Base-by-base conservation (phyloP, 2,113 vertebrate genomes). In the Progne subis region DNA sequence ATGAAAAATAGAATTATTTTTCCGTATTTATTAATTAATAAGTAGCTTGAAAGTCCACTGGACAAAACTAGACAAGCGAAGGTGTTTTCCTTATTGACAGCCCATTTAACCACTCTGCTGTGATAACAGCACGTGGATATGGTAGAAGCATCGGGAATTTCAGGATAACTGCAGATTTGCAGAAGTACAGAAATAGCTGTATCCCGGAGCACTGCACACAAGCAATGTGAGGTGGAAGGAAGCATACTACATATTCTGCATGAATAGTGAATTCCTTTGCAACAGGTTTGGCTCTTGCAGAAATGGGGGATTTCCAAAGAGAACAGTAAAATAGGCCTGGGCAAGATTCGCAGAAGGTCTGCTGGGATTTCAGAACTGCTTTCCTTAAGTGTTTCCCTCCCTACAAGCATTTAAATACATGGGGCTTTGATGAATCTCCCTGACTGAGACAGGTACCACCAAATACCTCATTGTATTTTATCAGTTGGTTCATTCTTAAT, bases 241-340 rank as follows among this genome's bases (percentile, higher is more conserved):
- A 74, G 16, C 14, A 43, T 5, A 28, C 25, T 41, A 2, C 52
- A 14, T 67, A 56, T 92, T 37, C 72, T 78, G 49, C 57, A 17
- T 18, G 25, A 55, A 37, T 4, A 75, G 68, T 47, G 60, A 86
- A 86, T 86, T 94, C 56, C 50, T 20, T 68, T 81, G 82, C 80
- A 88, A 96, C 72, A 92, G 76, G 61, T 88, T 68, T 87, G 79
- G 34, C 41, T 88, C 83, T 71, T 84, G 76, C 88, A 93, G 82
- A 75, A 94, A 81, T 18, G 18, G 28, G 31, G 37, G 24, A 55
- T 83, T 83, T 88, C 64, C 64, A 63, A 81, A 69, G 13, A 50
- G 25, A 83, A 64, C 5, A 44, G 34, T 43, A 56, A 88, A 90
- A 86, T 4, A 61, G 15, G 37, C 31, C 76, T 77, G 68, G 64